Base-by-base conservation (phyloP, 2,113 vertebrate genomes). In the Parus major region DNA sequence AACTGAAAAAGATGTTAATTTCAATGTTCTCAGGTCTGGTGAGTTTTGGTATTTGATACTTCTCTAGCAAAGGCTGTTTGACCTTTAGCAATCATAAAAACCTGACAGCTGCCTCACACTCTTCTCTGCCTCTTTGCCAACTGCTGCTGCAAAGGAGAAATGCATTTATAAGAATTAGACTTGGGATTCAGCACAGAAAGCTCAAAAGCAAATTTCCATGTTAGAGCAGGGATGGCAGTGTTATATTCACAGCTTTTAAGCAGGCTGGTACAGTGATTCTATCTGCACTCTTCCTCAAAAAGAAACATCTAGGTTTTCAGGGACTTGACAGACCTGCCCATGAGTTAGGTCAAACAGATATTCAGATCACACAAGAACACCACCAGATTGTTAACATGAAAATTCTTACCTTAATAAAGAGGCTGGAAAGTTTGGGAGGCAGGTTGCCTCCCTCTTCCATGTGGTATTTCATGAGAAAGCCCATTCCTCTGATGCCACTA, bases 401-500 rank as follows among this genome's bases (percentile, higher is more conserved):
- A 60, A 65, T 11, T 25, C 97, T 97, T 96, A 99, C 99, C 99
- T 99, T 99, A 80, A 99, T 96, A 46, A 99, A 98, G 56, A 99
- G 98, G 78, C 98, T 98, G 95, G 99, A 98, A 84, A 99, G 98
- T 73, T 98, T 99, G 69, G 99, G 97, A 3, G 99, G 98, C 63
- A 99, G 82, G 55, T 83, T 97, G 63, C 96, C 95, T 92, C 96
- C 98, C 63, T 91, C 96, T 89, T 98, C 97, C 27, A 99, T 98
- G 91, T 99, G 98, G 91, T 99, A 97, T 84, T 98, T 99, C 99
- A 99, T 98, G 52, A 99, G 98, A 96, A 98, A 99, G 65, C 99
- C 99, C 98, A 99, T 98, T 36, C 98, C 99, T 95, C 99, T 97
- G 97, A 99, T 98, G 44, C 99, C 99, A 55, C 99, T 99, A 73